Percentiles rank a stretch among this genome's conserved stretches.
Evolutionary conservation across 2,888 invertebrate species (phyloP).

Genomic region (Scaptomyza caliginosa): DNA sequence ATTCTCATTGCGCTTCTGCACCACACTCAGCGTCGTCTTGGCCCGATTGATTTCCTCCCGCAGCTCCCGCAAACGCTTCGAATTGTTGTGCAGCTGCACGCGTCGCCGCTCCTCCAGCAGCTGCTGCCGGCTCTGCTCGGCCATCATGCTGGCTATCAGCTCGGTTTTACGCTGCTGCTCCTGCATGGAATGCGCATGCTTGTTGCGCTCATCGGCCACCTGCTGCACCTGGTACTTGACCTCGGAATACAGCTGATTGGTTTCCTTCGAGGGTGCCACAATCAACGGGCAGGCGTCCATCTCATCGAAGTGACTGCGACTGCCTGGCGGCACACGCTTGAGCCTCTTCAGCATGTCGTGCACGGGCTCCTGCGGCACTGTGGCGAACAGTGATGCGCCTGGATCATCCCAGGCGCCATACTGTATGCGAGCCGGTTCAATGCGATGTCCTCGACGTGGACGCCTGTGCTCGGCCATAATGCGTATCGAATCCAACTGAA

Average conservation of each 20-base stretch:
- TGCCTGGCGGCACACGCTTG: conserved; percentile 7
- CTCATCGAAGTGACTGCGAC: conserved; percentile 17
- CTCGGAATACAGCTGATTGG: conserved; percentile 28
- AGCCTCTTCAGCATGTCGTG: conserved; percentile 34
- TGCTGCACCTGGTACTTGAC: conserved; percentile 62
- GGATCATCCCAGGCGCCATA: conserved; percentile 66
- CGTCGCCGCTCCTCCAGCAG: conserved; percentile 35
- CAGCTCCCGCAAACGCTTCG: conserved; percentile 36
- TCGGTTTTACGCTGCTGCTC: conserved; percentile 32
- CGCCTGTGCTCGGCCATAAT: conserved; percentile 17
- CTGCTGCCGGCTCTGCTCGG: conserved; percentile 33
- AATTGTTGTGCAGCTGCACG: conserved; percentile 45
- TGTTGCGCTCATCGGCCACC: conserved; percentile 57
- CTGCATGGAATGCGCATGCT: conserved; percentile 29
- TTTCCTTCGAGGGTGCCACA: conserved; percentile 7
- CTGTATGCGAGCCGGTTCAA: conserved; percentile 37
- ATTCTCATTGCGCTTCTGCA: conserved; percentile 12
- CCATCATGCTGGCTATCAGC: conserved; percentile 35
- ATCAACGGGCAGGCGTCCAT: conserved; percentile 45
- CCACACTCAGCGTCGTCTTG: conserved; percentile 47
- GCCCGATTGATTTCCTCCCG: conserved; percentile 45
- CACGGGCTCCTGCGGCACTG: conserved; percentile 51
- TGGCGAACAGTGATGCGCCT: conserved; percentile 52
- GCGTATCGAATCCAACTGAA: background rate
- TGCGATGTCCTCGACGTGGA: conserved; percentile 27